Percentiles rank a stretch among this genome's conserved stretches.
Evolutionary conservation across 2,888 invertebrate genomes (phyloP).

Genomic region (Eurytoma adleriae): DNA sequence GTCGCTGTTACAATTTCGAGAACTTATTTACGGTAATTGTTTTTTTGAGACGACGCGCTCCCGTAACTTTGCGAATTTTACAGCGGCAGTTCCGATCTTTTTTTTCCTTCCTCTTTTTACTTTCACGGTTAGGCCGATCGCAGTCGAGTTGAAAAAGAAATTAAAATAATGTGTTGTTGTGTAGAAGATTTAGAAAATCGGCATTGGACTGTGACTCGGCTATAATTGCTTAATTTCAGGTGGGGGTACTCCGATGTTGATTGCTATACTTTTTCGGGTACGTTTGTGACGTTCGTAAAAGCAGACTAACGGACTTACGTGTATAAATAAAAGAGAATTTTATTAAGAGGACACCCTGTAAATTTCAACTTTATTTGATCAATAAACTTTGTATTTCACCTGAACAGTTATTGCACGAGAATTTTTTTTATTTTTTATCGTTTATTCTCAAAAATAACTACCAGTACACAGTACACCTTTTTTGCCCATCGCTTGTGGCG

Average conservation of each 20-base stretch:
- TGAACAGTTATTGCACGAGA: not conserved
- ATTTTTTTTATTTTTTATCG: no score
- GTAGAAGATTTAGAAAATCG: not conserved
- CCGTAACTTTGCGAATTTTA: conserved; percentile 17
- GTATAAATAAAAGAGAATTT: conserved; percentile 8
- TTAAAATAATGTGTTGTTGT: conserved; percentile 5
- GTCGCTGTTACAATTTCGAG: conserved; percentile 54
- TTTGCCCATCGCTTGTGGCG: no score
- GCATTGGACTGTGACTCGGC: conserved; percentile 34
- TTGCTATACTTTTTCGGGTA: not conserved
- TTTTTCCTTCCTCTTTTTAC: not conserved
- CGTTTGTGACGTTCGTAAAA: not conserved
- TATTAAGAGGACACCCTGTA: conserved; percentile 22
- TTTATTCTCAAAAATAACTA: conserved; percentile 7
- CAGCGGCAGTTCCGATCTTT: not conserved
- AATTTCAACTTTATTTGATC: conserved; percentile 38
- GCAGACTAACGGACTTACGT: conserved; percentile 24
- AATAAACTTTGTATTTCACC: conserved; percentile 4
- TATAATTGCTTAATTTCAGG: conserved; percentile 50
- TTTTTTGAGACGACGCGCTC: conserved; percentile 24
- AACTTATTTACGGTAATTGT: conserved; percentile 55
- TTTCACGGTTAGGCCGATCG: not conserved
- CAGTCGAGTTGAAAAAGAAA: not conserved
- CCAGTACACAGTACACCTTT: no score
- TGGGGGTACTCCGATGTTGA: not conserved